These are phyloP conservation scores for Drosophila murphyi DNA, from an alignment of 1,140 invertebrate genomes.

Conservation along the genomic window DNA sequence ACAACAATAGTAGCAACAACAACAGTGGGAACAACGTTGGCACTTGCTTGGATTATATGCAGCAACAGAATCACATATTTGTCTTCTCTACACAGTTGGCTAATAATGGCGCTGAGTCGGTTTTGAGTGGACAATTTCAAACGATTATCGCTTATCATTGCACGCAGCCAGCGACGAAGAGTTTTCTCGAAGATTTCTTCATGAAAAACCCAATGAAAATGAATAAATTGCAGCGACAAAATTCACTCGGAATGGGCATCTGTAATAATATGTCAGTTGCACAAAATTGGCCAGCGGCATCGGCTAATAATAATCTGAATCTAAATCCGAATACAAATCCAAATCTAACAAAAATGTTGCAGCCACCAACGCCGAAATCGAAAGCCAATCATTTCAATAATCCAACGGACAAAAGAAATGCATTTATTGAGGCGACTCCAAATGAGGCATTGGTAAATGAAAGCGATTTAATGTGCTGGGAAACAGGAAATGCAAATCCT, in stretches of 20 bases:
- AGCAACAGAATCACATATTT: slow-evolving; percentile 99
- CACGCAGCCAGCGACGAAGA: slow-evolving; percentile 97
- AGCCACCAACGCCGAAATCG: slow-evolving; percentile 54
- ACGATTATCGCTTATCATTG: slow-evolving; percentile 98
- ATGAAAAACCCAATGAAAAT: slow-evolving; percentile 96
- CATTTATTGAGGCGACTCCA: slow-evolving; percentile 77
- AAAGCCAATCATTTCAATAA: slow-evolving; percentile 53
- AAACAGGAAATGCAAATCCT: slow-evolving; percentile 34
- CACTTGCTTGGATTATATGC: slow-evolving; percentile 87
- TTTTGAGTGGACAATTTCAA: slow-evolving; percentile 93
- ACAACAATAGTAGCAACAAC: not conserved
- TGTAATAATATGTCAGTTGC: slow-evolving; percentile 37
- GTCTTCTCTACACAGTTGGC: slow-evolving; percentile 97
- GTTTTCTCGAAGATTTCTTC: slow-evolving; percentile 93
- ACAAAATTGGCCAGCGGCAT: slow-evolving; percentile 24
- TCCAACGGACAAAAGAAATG: slow-evolving; percentile 70
- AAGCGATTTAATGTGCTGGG: slow-evolving; percentile 77
- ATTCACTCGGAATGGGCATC: slow-evolving; percentile 42
- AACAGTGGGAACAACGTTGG: slow-evolving; percentile 67
- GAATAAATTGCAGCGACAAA: slow-evolving; percentile 89
- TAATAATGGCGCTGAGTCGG: slow-evolving; percentile 97
- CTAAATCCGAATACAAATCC: slow-evolving; percentile 20
- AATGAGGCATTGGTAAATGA: slow-evolving; percentile 64
- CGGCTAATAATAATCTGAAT: slow-evolving; percentile 9
- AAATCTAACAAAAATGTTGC: slow-evolving; percentile 54